Base-by-base conservation (phyloP, 2,888 invertebrate species). In the Augochlorella aurata region DNA sequence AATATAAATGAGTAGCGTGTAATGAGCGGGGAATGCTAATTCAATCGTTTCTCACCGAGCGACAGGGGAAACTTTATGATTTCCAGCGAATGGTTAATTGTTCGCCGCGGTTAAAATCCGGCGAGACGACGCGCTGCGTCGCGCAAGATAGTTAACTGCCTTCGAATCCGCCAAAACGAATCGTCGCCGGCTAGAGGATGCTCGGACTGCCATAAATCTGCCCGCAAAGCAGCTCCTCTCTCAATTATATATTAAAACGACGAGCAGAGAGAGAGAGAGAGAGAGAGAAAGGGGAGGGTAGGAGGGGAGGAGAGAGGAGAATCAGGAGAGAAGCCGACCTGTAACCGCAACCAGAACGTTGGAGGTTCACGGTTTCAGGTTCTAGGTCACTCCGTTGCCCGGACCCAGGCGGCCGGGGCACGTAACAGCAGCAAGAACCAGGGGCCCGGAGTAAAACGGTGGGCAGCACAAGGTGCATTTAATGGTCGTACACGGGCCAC, bases 291-390 rank as follows among this genome's bases (percentile, higher is more conserved):
- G 49, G 49, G 14, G 50, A n/a, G 58, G 0, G 10, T 8, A 16
- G 7, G 58, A 29, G 58, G 4, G 58, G 12, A 0, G 16, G 16
- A 14, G 14, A 29, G 61, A 14, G 24, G 24, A 8, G 24, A 24
- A 14, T 24, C 10, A 58, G 2, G 16, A 21, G 21, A 5, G 24
- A 3, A 29, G 61, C 74, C 81, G 83, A 81, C 66, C 77, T 74
- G 81, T 77, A 85, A 87, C 85, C 87, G 82, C 84, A 76, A 83
- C 76, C 63, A 72, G 80, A 78, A 66, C 67, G 21, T n/a, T 67
- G 24, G 78, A 78, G 82, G 87, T 84, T 86, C 85, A 86, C 85
- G 87, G 84, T 87, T 87, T 87, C 87, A 86, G 85, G 88, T 87
- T 88, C 88, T 88, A 85, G 88, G 88, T 88, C 88, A 81, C 74